phyloP scores from a whole-genome alignment of 2,113 vertebrate genomes.

The Takifugu bimaculatus region DNA sequence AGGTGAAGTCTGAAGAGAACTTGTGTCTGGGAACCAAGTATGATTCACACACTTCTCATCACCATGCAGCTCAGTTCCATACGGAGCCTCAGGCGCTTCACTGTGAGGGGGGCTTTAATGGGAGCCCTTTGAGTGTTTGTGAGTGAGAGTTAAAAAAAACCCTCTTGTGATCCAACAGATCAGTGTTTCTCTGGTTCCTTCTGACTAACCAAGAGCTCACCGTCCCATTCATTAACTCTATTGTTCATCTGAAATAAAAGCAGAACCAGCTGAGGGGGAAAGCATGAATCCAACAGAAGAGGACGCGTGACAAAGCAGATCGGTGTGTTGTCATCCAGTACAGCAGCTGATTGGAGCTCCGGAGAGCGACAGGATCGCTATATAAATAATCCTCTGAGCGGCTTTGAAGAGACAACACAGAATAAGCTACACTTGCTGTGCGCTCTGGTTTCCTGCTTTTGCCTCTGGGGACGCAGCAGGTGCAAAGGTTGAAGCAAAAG shows the following conservation, averaged over 20 bases:
- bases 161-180: constrained; percentile 36
- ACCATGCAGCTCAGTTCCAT: constrained; percentile 35
- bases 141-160: constrained; percentile 18
- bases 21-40: constrained; percentile 58
- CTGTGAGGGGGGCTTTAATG: constrained; percentile 54
- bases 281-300: not conserved
- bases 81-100: constrained; percentile 47
- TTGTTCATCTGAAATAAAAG: constrained; percentile 8
- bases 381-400: not conserved
- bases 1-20: constrained; percentile 42
- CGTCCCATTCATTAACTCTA: constrained; percentile 15
- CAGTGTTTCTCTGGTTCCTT: constrained; percentile 26
- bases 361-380: constrained; percentile 16
- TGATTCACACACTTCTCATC: constrained; percentile 68
- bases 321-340: constrained; percentile 19
- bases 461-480: not conserved
- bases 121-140: constrained; percentile 39
- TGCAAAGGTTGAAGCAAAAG: not conserved
- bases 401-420: too few species aligned
- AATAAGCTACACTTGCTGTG: not conserved
- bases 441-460: not conserved
- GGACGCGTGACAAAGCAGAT: not conserved
- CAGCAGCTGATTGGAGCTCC: constrained; percentile 16
- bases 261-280: not conserved
- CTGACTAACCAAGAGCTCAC: constrained; percentile 27